Evolutionary conservation across 1,140 invertebrate genomes (phyloP), one percentile per base, ranked within the genome.

Genomic region (Drosophila oshimai): DNA sequence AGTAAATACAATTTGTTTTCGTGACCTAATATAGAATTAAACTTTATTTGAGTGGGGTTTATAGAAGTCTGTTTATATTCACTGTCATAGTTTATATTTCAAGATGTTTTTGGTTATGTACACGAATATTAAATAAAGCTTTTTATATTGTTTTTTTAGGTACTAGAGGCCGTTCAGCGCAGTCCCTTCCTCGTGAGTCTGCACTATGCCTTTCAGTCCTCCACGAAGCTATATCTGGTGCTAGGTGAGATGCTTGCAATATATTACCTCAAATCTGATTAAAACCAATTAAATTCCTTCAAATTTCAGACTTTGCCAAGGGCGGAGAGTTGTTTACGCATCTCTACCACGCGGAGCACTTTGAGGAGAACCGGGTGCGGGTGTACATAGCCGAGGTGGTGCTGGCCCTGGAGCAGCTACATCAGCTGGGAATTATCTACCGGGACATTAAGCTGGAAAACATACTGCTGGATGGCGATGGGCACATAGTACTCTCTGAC

Each of bases 391-490:
- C 96, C 33, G 97, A 99, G 93, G 95, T 99, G 76, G 96, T 98
- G 81, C 92, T 98, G 45, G 97, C 97, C 1, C 90, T 98, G 26
- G 97, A 98, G 91, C 96, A 97, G 91, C 92, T 98, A 44, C 97
- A 98, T 92, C 96, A 96, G 92, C 95, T 97, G 90, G 92, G 92
- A 80, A 98, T 99, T 33, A 99, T 99, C 72, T 99, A 99, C 92
- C 94, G 98, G 9, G 98, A 99, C 91, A 98, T 99, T 57, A 98
- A 98, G 89, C 92, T 98, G 39, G 97, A 98, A 91, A 98, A 98
- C 90, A 98, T 98, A 60, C 92, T 98, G 2, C 92, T 98, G 24
- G 96, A 97, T 91, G 93, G 93, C 4, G 94, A 96, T 31, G 97
- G 97, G 4, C 97, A 98, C 90, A 96, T 98, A 36, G 96, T 98